Evolutionary conservation across 2,888 invertebrate genomes (phyloP).

Genomic region (Tuta absoluta): DNA sequence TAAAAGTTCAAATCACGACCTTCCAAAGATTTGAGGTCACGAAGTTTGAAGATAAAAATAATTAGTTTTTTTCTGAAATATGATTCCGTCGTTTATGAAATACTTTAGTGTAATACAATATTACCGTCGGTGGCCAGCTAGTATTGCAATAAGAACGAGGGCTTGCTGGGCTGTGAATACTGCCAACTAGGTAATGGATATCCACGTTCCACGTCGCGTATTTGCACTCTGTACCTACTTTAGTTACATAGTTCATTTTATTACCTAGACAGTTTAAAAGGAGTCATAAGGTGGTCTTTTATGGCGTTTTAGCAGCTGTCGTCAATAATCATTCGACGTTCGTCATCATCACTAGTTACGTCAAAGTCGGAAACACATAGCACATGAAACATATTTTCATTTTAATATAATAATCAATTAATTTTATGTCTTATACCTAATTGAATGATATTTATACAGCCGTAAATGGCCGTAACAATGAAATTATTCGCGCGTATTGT

Average conservation of each 20-base stretch:
- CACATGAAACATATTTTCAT: no score
- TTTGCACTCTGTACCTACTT: neutral
- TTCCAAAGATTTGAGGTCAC: conserved; percentile 51
- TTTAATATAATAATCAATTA: no score
- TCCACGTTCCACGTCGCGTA: neutral
- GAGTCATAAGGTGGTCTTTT: no score
- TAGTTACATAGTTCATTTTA: neutral
- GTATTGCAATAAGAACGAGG: conserved; percentile 52
- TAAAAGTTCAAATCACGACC: conserved; percentile 69
- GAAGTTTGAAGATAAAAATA: conserved; percentile 43
- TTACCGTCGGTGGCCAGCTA: conserved; percentile 37
- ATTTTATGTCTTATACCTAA: no score
- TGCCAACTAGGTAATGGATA: conserved; percentile 37
- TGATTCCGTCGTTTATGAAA: conserved; percentile 35
- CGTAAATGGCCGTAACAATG: neutral
- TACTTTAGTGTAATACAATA: conserved; percentile 37
- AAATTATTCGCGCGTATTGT: conserved; percentile 6
- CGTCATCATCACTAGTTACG: no score
- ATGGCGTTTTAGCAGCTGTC: no score
- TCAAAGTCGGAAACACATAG: no score
- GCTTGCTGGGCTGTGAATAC: conserved; percentile 53
- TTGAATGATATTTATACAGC: neutral
- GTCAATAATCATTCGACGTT: no score
- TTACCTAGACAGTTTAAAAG: no score
- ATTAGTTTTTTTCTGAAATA: conserved; percentile 37